These are phyloP conservation scores for Cettia cetti DNA, from an alignment of 2,113 vertebrate genomes.

Conservation along the genomic window DNA sequence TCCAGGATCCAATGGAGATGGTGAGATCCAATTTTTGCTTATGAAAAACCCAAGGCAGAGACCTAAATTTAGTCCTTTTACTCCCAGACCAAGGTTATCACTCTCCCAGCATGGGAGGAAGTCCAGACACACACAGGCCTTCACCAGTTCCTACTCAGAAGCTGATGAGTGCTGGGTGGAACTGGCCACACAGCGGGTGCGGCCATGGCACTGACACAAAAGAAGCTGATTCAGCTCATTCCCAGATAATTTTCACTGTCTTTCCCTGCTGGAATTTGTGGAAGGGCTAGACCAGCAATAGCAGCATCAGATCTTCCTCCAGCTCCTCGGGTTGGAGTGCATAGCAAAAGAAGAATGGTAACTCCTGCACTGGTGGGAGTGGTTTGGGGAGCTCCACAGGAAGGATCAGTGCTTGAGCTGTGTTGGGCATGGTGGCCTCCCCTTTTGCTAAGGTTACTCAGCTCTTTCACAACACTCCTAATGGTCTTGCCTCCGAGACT, in stretches of 20 bases:
- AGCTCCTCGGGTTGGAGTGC: background rate
- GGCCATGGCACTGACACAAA: background rate
- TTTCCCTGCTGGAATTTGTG: slow-evolving; percentile 51
- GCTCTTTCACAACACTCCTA: background rate
- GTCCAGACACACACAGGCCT: background rate
- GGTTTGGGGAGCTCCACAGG: slow-evolving; percentile 18
- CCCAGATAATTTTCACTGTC: slow-evolving; percentile 59
- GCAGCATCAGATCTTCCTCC: slow-evolving; percentile 41
- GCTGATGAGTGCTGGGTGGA: slow-evolving; percentile 24
- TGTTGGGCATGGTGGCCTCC: background rate
- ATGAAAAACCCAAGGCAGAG: background rate
- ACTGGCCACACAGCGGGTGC: slow-evolving; percentile 32
- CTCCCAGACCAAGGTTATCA: rapidly evolving
- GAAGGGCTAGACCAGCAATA: background rate
- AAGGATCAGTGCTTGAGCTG: background rate
- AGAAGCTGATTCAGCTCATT: slow-evolving; percentile 61
- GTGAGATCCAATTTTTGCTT: background rate
- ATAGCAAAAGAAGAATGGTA: background rate
- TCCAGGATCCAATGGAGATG: background rate
- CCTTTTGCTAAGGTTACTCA: background rate
- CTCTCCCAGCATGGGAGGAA: background rate
- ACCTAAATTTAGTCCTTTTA: background rate
- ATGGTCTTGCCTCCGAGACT: background rate
- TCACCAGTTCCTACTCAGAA: slow-evolving; percentile 7
- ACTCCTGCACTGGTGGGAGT: background rate